These are phyloP conservation scores for Spialia ferax DNA, from an alignment of 2,888 invertebrate genomes.

Conservation along the genomic window DNA sequence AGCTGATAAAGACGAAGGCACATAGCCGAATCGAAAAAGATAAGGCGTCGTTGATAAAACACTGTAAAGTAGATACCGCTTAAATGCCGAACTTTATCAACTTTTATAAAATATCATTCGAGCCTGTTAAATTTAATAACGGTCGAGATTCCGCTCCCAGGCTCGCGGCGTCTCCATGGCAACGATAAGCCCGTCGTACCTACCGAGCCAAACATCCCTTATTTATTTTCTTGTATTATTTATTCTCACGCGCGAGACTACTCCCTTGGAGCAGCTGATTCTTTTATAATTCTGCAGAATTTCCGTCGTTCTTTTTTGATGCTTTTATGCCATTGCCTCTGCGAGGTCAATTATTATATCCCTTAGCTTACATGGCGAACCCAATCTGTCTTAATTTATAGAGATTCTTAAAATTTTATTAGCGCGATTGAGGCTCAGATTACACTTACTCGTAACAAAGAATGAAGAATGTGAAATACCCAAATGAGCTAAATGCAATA, in stretches of 20 bases:
- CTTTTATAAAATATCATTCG: conserved; percentile 47
- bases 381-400: background rate
- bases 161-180: conserved; percentile 58
- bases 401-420: background rate
- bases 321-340: conserved; percentile 26
- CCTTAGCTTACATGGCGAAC: background rate
- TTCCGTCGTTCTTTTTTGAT: conserved; percentile 44
- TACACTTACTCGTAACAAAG: background rate
- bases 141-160: conserved; percentile 60
- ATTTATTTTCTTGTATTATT: conserved; percentile 49
- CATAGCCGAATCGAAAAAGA: conserved; percentile 46
- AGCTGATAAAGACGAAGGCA: conserved; percentile 30
- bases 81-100: conserved; percentile 45
- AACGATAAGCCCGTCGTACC: conserved; percentile 55
- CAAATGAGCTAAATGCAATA: conserved; percentile 46
- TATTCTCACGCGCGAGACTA: conserved; percentile 56
- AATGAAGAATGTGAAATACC: conserved; percentile 48
- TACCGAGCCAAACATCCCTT: conserved; percentile 61
- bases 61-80: conserved; percentile 41
- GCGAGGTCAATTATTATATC: background rate
- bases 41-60: conserved; percentile 46
- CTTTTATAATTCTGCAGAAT: conserved; percentile 57
- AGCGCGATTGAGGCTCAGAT: background rate
- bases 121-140: conserved; percentile 49
- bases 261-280: conserved; percentile 73